These are phyloP conservation scores for Nasonia longicornis DNA, from an alignment of 1,140 invertebrate species.

Conservation along the genomic window DNA sequence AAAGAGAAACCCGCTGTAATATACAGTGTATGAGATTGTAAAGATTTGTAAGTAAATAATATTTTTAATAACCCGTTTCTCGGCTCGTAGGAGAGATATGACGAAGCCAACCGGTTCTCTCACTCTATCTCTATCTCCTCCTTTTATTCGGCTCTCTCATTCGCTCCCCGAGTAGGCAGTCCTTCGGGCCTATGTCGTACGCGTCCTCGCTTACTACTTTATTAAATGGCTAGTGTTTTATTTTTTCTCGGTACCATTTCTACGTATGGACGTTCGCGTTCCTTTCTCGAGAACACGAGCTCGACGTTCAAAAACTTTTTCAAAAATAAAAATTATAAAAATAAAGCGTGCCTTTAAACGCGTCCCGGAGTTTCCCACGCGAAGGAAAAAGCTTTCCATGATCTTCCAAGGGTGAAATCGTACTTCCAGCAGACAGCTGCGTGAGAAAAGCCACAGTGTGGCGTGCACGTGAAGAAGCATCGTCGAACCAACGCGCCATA, in stretches of 20 bases:
- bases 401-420: not conserved
- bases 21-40: conserved; percentile 46
- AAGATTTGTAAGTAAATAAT: conserved; percentile 48
- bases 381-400: no score
- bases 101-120: conserved; percentile 39
- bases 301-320: conserved; percentile 26
- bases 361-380: no score
- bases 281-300: conserved; percentile 16
- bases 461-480: not conserved
- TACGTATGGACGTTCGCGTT: not conserved
- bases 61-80: conserved; percentile 47
- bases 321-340: no score
- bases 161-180: conserved; percentile 34
- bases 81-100: conserved; percentile 18
- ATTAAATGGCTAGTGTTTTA: conserved; percentile 46
- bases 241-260: conserved; percentile 21
- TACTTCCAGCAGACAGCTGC: not conserved
- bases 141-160: conserved; percentile 24
- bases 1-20: conserved; percentile 30
- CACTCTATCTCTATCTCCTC: conserved; percentile 25
- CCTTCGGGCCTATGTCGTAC: conserved; percentile 25
- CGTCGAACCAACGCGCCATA: no score
- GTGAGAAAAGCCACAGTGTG: not conserved
- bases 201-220: conserved; percentile 43
- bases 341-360: no score